These are phyloP conservation scores for Hypomecis atomaria DNA, from an alignment of 2,888 invertebrate genomes.

Conservation along the genomic window DNA sequence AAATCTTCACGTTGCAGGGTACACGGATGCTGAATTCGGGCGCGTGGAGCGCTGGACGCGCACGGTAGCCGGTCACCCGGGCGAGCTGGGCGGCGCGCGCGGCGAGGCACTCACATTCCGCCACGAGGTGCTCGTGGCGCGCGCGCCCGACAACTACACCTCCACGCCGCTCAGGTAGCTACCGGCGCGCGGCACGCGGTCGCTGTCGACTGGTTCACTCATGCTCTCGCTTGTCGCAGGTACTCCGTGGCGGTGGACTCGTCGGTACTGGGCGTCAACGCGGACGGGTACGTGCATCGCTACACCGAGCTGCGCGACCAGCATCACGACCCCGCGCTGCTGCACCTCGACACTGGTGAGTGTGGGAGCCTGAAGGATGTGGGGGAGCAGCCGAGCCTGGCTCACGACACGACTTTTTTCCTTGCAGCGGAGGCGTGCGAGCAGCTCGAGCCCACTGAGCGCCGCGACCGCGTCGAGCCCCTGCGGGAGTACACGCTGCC, in stretches of 20 bases:
- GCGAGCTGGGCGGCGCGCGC: slow-evolving; percentile 61
- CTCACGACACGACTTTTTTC: not conserved
- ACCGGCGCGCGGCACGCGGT: not conserved
- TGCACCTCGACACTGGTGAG: slow-evolving; percentile 59
- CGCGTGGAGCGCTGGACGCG: slow-evolving; percentile 61
- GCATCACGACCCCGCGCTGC: slow-evolving; percentile 49
- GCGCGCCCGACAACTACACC: slow-evolving; percentile 50
- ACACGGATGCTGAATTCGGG: slow-evolving; percentile 46
- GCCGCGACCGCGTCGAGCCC: slow-evolving; percentile 64
- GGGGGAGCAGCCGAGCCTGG: not conserved
- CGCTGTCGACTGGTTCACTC: not conserved
- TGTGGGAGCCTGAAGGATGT: not conserved
- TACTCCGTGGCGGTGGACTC: slow-evolving; percentile 72
- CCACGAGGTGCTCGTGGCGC: slow-evolving; percentile 65
- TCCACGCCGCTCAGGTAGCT: slow-evolving; percentile 60
- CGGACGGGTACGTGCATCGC: slow-evolving; percentile 69
- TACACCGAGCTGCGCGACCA: slow-evolving; percentile 56
- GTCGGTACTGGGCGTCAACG: slow-evolving; percentile 64
- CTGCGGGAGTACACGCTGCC: slow-evolving; percentile 68
- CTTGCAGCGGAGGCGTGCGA: slow-evolving; percentile 63
- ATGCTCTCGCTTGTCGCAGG: slow-evolving; percentile 45
- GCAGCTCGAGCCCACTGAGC: slow-evolving; percentile 45
- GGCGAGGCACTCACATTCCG: slow-evolving; percentile 64
- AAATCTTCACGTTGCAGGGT: slow-evolving; percentile 48
- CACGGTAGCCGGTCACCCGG: slow-evolving; percentile 51